Evolutionary conservation across 2,113 vertebrate genomes (phyloP), one percentile per base, ranked within the genome.

Genomic region (Anoura caudifer): DNA sequence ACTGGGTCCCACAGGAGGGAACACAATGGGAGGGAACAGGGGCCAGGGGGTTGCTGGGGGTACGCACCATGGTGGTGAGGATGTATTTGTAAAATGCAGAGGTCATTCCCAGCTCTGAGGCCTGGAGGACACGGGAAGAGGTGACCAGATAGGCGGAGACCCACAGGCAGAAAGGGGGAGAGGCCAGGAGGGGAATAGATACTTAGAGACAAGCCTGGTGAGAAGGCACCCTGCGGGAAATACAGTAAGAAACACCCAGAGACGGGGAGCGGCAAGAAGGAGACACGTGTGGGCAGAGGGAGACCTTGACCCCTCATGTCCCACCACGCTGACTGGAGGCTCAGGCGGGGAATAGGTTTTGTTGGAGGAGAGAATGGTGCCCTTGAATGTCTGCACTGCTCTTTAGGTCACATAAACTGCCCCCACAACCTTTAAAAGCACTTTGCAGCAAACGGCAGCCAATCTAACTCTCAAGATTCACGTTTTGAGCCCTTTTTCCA

Each of bases 21-120:
- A 15, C 0, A 7, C 2, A 10, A 38, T 0, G 28, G 65, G 54
- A 54, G 5, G 85, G 19, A 8, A 22, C 5, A 8, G 65, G 36
- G 67, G 9, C 1, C 2, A 1, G 38, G 12, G 5, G 12, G 43
- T 16, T n/a, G 5, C 22, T 31, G 43, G 22, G 7, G 17, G 10
- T 94, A 98, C 99, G 98, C 97, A 99, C 99, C 99, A 99, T 99
- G 61, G 99, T 99, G 73, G 99, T 99, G 94, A 99, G 99, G 97
- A 99, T 99, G 98, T 99, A 99, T 97, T 99, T 99, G 98, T 99
- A 99, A 98, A 99, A 99, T 0, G 99, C 98, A 16, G 99, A 99
- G 33, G 98, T 99, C 99, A 99, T 99, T 85, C 99, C 99, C 96
- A 99, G 94, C 97, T 99, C 99, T 0, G 98, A 99, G 1, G 99